Percentiles rank a stretch among this genome's conserved stretches.
phyloP scores from a whole-genome alignment of 2,113 vertebrate species.

The Centropus bengalensis region DNA sequence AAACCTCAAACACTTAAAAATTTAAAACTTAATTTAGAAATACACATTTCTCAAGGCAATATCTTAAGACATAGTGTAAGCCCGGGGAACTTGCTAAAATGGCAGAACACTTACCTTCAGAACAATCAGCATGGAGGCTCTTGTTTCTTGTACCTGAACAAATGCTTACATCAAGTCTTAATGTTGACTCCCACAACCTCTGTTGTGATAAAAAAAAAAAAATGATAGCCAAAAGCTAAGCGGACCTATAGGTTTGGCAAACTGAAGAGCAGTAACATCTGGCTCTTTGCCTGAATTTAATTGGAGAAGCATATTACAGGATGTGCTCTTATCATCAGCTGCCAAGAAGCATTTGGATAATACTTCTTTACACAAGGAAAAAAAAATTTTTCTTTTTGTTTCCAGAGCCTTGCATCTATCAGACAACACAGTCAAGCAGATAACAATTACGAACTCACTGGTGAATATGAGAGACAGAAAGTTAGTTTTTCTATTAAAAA shows the following conservation, averaged over 20 bases:
- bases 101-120: conserved; percentile 17
- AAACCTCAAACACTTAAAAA: neutral
- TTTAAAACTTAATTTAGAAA: neutral
- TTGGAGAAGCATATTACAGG: conserved; percentile 52
- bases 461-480: neutral
- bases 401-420: neutral
- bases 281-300: conserved; percentile 65
- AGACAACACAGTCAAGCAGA: neutral
- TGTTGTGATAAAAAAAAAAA: neutral
- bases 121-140: neutral
- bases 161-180: neutral
- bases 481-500: neutral
- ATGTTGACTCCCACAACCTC: neutral
- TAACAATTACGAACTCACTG: neutral
- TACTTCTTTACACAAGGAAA: conserved; percentile 4
- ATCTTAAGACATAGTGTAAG: neutral
- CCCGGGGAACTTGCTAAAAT: neutral
- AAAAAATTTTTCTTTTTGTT: neutral
- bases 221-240: neutral
- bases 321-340: conserved; percentile 59
- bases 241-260: neutral
- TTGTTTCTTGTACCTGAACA: neutral
- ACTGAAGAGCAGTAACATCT: conserved; percentile 30
- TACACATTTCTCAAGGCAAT: neutral
- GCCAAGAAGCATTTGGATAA: conserved; percentile 62